Base-by-base conservation (phyloP, 2,888 invertebrate species). In the Odontothrips loti region DNA sequence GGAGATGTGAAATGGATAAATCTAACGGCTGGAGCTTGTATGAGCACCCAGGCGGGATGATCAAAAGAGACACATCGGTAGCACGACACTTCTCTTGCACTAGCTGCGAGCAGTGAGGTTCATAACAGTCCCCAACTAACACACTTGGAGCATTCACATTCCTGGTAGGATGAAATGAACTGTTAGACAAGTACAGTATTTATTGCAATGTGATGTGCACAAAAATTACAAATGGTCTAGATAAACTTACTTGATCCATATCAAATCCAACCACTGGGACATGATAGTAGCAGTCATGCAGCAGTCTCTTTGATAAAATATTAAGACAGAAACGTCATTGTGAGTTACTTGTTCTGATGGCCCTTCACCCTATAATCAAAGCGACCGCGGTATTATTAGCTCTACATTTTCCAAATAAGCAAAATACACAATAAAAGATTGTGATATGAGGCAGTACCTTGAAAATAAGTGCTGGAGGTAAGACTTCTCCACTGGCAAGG, bases 381-480 rank as follows among this genome's bases (percentile, higher is more conserved):
- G 4, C 8, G 27, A 75, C 27, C 0, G 34, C 6, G 34, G 3
- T 43, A 27, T 75, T 23, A 23, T 75, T 11, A 27, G n/a, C 17
- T 17, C 15, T 58, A 4, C 51, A 51, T 51, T 1, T 51, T 51
- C 20, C 68, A 68, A 3, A 15, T 0, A 9, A 58, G 20, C 58
- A 15, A 58, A 58, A 58, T 58, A 6, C 34, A 43, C 34, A 20
- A 15, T 58, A 58, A 58, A 58, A 15, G 17, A 6, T 1, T 6
- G 17, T 58, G 20, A 51, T 23, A 81, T n/a, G 23, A 29, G 17
- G 17, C 34, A 17, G 82, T 82, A 86, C 86, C 84, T 85, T 86
- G n/a, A 85, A 82, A 78, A 86, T 85, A 48, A 86, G 80, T 78
- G 85, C 82, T 4, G 86, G 85, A 0, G 86, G 85, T 34, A 85